Evolutionary conservation across 2,888 invertebrate genomes (phyloP).

Genomic region (Tipula helvola): DNA sequence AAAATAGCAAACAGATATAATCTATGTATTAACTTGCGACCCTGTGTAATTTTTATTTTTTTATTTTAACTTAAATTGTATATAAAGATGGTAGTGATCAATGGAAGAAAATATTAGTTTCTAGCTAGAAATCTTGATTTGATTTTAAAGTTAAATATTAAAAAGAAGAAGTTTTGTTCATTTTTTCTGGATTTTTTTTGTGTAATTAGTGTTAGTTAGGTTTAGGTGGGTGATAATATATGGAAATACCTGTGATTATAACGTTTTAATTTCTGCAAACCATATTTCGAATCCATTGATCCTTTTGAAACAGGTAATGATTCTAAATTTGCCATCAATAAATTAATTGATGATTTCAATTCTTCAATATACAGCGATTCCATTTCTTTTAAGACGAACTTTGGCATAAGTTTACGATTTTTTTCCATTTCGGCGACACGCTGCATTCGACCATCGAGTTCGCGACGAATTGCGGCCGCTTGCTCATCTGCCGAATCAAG

Average conservation of each 20-base stretch:
- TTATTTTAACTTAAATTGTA: not conserved
- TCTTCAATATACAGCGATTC: constrained; percentile 98
- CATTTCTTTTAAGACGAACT: constrained; percentile 99
- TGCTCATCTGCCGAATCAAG: constrained; percentile 99
- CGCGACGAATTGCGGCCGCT: constrained; percentile 96
- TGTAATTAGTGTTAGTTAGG: constrained; percentile 9
- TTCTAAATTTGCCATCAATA: constrained; percentile 97
- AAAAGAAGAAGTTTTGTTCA: not conserved
- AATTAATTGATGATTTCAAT: constrained; percentile 91
- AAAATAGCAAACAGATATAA: not conserved
- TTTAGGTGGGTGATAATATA: constrained; percentile 24
- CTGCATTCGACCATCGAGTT: constrained; percentile 95
- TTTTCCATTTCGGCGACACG: constrained; percentile 95
- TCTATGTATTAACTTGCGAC: not conserved
- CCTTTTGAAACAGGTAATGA: constrained; percentile 97
- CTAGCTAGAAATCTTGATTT: not conserved
- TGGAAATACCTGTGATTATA: constrained; percentile 83
- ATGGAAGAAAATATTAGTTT: not conserved
- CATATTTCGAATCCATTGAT: constrained; percentile 93
- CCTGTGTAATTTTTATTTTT: not conserved
- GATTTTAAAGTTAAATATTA: not conserved
- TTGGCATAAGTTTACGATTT: constrained; percentile 95
- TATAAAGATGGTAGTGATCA: not conserved
- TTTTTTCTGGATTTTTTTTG: not conserved
- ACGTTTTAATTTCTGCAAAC: constrained; percentile 93